phyloP scores from a whole-genome alignment of 2,888 invertebrate species.

The Carpatolechia fugitivella region DNA sequence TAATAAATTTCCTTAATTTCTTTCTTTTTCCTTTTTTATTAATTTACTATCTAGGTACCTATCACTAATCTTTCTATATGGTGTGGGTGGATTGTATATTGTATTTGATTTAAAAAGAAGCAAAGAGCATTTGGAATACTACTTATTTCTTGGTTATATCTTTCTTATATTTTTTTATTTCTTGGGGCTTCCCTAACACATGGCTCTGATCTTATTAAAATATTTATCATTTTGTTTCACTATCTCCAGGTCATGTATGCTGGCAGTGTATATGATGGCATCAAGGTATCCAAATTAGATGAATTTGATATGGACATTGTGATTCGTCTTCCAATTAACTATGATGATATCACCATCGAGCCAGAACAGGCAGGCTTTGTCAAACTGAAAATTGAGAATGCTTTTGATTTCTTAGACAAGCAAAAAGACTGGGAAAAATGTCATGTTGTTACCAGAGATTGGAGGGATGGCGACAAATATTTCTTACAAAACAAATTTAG shows the following conservation, averaged over 20 bases:
- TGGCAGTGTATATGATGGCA: constrained; percentile 81
- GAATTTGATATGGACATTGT: constrained; percentile 82
- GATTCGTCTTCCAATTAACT: constrained; percentile 71
- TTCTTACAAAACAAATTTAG: constrained; percentile 70
- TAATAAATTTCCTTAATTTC: too few species aligned
- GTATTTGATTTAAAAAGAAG: too few species aligned
- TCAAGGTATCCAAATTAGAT: constrained; percentile 78
- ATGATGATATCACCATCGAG: constrained; percentile 58
- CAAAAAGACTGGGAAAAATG: constrained; percentile 58
- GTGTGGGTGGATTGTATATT: too few species aligned
- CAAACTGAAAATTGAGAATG: constrained; percentile 52
- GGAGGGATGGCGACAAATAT: constrained; percentile 67
- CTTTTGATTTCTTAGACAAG: constrained; percentile 56
- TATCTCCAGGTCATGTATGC: constrained; percentile 53
- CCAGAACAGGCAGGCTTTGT: constrained; percentile 70
- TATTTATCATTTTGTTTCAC: too few species aligned
- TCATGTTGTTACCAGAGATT: constrained; percentile 57
- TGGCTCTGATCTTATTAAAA: too few species aligned
- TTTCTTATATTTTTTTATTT: too few species aligned
- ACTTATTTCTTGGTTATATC: too few species aligned
- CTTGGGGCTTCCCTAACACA: too few species aligned
- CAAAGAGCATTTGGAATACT: too few species aligned
- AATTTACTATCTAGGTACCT: too few species aligned
- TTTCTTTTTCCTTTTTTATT: too few species aligned
- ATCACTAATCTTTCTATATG: too few species aligned